Evolutionary conservation across 2,797 vertebrate genomes (phyloP), one percentile per base, ranked within the genome.

Genomic region (Todus mexicanus): DNA sequence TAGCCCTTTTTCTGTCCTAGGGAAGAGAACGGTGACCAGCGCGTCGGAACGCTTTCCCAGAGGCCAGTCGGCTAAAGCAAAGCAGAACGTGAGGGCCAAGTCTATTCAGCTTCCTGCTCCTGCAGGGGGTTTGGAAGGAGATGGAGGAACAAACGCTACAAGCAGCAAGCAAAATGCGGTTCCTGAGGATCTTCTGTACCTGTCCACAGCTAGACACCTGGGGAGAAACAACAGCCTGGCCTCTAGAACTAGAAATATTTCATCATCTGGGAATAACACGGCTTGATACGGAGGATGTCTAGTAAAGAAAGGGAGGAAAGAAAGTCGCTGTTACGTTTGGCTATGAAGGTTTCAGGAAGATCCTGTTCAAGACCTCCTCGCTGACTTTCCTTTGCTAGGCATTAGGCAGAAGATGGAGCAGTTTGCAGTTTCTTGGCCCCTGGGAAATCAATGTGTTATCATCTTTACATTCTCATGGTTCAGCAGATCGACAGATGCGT

Each of bases 381-480:
- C 84, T 95, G 92, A 80, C 73, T 71, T 77, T 82, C 82, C 95
- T 92, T 71, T 83, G 78, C 88, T 91, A 80, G 92, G 90, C 83
- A 68, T 72, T 57, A 65, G 91, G 87, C 69, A 89, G 93, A 80
- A 65, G 92, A 80, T 71, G 91, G 48, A 95, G 88, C 8, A 64
- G 89, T 38, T 90, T 60, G 70, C 82, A 84, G 81, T 68, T 72
- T 91, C 78, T 37, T 40, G 77, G 84, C 78, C 81, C 92, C 93
- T 96, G 87, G 92, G 92, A 93, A 94, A 95, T 90, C 93, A 93
- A 85, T 11, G 87, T 40, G 13, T 93, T 89, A 90, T 2, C 27
- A 75, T 50, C 92, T 92, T 92, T 82, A 90, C 69, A 89, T 94
- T 87, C 89, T 83, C 63, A 80, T 3, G 20, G 20, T 76, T 93